Base-by-base conservation (phyloP, 2,797 vertebrate species). In the Eleutherodactylus coqui region DNA sequence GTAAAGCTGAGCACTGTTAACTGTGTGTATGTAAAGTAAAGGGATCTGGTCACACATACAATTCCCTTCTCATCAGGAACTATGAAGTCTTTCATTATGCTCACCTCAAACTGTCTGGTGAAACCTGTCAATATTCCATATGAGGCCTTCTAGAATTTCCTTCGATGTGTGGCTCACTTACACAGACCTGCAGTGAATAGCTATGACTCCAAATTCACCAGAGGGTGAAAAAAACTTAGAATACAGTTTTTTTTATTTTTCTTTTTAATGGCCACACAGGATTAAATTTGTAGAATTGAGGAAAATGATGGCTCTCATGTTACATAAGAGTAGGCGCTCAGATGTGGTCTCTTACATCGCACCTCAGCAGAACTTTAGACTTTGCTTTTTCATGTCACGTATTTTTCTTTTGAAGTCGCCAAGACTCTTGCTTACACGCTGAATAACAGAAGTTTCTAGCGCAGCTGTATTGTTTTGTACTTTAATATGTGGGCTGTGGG, bases 301-400 rank as follows among this genome's bases (percentile, higher is more conserved):
- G 36, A 17, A 64, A n/a, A 21, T 14, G 45, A 27, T 41, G 32
- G 77, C 24, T 81, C 75, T 87, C 77, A 84, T 8, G 69, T 87
- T 75, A 72, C 76, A 51, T 62, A 75, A 45, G 53, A 10, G 76
- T 75, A 45, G 41, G 55, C 32, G 17, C 47, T 81, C 77, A 75
- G 77, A 64, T 81, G 82, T 81, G 69, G 73, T 32, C 51, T 75
- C 34, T 41, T 75, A 76, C 41, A 64, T 79, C 51, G 14, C 64
- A 27, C 29, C 75, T 87, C 69, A 80, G 53, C 76, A 84, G 43
- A 80, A 80, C 32, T 16, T 79, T n/a, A 81, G 60, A 49, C 51
- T 38, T 49, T 34, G 17, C 36, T 58, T 87, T 73, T 79, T 36
- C 34, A 62, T 62, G 53, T 79, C 75, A 79, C 60, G 49, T 34